Evolutionary conservation across 2,888 invertebrate genomes (phyloP).

Genomic region (Drosophila ezoana): DNA sequence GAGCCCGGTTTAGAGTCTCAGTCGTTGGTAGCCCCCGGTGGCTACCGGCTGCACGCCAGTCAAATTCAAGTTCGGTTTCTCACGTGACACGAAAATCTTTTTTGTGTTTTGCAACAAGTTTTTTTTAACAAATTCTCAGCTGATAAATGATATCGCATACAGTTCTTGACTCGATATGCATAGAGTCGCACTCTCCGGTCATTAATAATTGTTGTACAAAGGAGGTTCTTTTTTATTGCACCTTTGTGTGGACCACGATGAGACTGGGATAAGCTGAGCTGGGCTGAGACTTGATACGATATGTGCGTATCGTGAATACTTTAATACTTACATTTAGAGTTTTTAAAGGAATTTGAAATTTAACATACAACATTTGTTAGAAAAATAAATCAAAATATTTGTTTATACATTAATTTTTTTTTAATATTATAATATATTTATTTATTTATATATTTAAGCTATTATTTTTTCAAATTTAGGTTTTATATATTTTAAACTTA

Average conservation of each 20-base stretch:
- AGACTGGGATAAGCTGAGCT: slow-evolving; percentile 1
- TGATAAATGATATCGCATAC: slow-evolving; percentile 82
- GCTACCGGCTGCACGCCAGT: slow-evolving; percentile 40
- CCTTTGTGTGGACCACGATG: slow-evolving; percentile 2
- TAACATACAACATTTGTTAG: neutral
- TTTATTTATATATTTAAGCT: too few species aligned
- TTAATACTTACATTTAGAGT: slow-evolving; percentile 3
- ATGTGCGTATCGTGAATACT: slow-evolving; percentile 13
- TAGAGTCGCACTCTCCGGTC: slow-evolving; percentile 62
- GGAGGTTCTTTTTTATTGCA: slow-evolving; percentile 19
- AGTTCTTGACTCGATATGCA: slow-evolving; percentile 72
- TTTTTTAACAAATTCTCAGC: slow-evolving; percentile 76
- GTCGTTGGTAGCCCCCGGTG: slow-evolving; percentile 60
- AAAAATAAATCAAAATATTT: neutral
- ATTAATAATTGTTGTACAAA: slow-evolving; percentile 78
- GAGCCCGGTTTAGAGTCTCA: neutral
- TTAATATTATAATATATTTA: too few species aligned
- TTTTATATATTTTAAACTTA: too few species aligned
- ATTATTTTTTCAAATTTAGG: too few species aligned
- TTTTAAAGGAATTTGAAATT: neutral
- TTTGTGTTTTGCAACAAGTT: slow-evolving; percentile 82
- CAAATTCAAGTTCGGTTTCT: slow-evolving; percentile 52
- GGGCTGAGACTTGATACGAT: slow-evolving; percentile 8
- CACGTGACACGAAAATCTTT: slow-evolving; percentile 83
- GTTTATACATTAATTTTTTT: too few species aligned